Conservation (phyloP, 53 echinoderm and acorn worm species). For the Astropecten irregularis region DNA sequence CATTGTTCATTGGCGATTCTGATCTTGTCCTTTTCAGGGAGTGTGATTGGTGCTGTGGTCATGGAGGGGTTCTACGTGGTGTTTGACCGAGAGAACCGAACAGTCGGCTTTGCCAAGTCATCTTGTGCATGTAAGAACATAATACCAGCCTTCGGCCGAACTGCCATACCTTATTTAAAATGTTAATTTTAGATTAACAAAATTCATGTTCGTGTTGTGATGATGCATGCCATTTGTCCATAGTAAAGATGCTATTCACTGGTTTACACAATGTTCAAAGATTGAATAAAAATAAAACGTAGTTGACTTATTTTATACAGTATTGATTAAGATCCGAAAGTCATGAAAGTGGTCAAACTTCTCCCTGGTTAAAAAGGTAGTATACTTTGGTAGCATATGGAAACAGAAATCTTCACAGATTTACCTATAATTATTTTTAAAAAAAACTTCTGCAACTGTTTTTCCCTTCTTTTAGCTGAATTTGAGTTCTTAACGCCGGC, state of each 20-base stretch:
- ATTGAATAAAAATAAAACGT: too few species aligned
- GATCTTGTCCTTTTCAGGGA: slow-evolving; percentile 75
- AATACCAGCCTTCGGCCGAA: neutral
- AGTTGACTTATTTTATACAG: too few species aligned
- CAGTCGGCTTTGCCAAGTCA: slow-evolving; percentile 86
- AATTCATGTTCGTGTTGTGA: too few species aligned
- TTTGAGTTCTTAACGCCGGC: neutral
- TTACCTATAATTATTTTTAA: too few species aligned
- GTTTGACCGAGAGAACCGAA: slow-evolving; percentile 81
- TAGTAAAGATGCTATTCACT: neutral
- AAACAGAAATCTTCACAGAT: too few species aligned
- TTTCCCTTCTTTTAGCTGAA: slow-evolving; percentile 22
- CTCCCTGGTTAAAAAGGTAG: too few species aligned
- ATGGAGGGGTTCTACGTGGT: slow-evolving; percentile 99
- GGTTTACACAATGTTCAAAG: neutral
- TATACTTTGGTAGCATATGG: too few species aligned
- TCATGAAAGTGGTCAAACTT: too few species aligned
- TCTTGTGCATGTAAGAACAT: slow-evolving; percentile 70
- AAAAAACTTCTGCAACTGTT: too few species aligned
- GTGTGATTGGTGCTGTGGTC: slow-evolving; percentile 89
- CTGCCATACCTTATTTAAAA: neutral
- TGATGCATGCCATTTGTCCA: neutral
- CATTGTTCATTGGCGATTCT: too few species aligned
- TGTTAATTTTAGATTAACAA: too few species aligned
- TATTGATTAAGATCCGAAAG: too few species aligned